A percentile compares a stretch with the other conserved stretches of the same genome.
Conservation (phyloP, 2,888 invertebrate species). For the Sphecodes monilicornis region DNA sequence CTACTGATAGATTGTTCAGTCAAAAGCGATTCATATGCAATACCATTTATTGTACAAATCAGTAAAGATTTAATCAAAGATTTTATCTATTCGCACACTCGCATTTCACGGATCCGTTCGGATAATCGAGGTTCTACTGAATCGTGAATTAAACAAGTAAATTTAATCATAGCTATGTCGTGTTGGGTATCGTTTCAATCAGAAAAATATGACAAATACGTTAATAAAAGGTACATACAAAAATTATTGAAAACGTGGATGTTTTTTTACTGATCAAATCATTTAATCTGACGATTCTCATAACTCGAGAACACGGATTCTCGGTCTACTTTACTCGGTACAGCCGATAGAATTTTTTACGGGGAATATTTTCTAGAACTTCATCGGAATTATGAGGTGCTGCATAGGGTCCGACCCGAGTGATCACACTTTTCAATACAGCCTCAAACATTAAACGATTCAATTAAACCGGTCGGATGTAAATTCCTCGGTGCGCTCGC, state of each 20-base stretch:
- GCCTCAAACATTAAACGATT: constrained; percentile 26
- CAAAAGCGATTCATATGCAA: neutral
- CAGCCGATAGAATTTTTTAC: neutral
- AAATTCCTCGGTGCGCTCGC: constrained; percentile 25
- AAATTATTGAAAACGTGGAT: neutral
- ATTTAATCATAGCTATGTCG: neutral
- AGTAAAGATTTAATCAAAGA: neutral
- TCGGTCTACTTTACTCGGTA: neutral
- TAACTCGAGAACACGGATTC: neutral
- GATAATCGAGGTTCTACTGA: neutral
- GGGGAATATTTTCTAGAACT: neutral
- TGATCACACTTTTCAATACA: constrained; percentile 11
- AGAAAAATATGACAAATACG: neutral
- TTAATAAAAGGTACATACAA: neutral
- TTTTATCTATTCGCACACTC: neutral
- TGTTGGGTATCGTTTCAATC: neutral
- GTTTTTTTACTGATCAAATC: neutral
- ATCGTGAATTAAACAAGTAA: neutral
- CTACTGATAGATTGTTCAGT: neutral
- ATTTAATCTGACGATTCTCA: neutral
- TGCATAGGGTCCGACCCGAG: neutral
- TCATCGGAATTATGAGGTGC: neutral
- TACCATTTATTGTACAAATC: too few relatives aligned
- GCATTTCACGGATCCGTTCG: neutral
- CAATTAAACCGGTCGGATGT: constrained; percentile 39